These are phyloP conservation scores for Hydriomena furcata DNA, from an alignment of 2,888 invertebrate species.

Conservation along the genomic window DNA sequence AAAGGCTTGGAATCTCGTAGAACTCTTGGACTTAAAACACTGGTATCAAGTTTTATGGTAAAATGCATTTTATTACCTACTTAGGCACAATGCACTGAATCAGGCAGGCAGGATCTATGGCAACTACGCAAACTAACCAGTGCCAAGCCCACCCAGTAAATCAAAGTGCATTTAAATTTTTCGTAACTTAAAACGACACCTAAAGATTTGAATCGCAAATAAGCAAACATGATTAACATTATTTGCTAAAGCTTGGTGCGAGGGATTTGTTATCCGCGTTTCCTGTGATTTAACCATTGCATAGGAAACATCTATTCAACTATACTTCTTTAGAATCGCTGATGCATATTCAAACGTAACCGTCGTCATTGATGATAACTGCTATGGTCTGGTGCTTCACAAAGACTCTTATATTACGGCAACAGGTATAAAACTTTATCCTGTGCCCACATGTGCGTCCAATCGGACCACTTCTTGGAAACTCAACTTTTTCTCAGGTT, in stretches of 20 bases:
- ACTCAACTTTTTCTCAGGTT: slow-evolving; percentile 45
- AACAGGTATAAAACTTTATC: slow-evolving; percentile 57
- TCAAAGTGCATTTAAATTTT: slow-evolving; percentile 18
- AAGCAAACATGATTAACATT: slow-evolving; percentile 14
- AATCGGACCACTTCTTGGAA: slow-evolving; percentile 60
- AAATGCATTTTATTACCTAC: too few species aligned
- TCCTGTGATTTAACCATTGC: slow-evolving; percentile 25
- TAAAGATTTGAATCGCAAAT: slow-evolving; percentile 21
- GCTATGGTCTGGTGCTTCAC: slow-evolving; percentile 25
- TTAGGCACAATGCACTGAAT: too few species aligned
- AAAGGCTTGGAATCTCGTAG: too few species aligned
- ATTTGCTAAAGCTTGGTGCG: slow-evolving; percentile 12
- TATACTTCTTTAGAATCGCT: slow-evolving; percentile 9
- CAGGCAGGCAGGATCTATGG: background rate
- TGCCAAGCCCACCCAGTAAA: slow-evolving; percentile 15
- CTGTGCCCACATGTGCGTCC: slow-evolving; percentile 57
- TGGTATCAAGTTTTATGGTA: too few species aligned
- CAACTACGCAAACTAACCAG: background rate
- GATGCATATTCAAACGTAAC: slow-evolving; percentile 21
- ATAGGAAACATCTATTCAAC: slow-evolving; percentile 22
- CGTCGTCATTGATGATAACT: slow-evolving; percentile 3
- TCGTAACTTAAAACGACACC: slow-evolving; percentile 20
- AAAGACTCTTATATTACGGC: slow-evolving; percentile 41
- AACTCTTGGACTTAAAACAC: too few species aligned
- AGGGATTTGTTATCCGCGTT: slow-evolving; percentile 16